phyloP scores from a whole-genome alignment of 2,797 vertebrate species.

The Bucorvus abyssinicus region DNA sequence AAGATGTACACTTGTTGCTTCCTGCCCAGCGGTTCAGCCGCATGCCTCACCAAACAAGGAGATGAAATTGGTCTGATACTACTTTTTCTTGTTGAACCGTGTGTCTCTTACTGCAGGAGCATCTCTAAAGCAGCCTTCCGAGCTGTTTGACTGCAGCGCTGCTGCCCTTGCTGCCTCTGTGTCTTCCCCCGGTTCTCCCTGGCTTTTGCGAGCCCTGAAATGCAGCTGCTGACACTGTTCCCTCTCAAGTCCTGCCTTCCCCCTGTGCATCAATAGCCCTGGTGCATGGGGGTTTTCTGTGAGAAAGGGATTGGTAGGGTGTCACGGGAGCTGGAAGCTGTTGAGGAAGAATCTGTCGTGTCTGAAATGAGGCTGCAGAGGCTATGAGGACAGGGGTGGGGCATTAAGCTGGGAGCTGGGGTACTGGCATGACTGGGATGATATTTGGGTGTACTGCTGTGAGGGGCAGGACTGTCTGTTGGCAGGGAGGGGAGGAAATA shows the following conservation, averaged over 20 bases:
- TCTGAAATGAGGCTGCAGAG: neutral
- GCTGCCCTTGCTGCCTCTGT: neutral
- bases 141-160: neutral
- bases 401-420: neutral
- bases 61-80: neutral
- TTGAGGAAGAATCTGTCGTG: neutral
- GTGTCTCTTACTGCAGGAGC: neutral
- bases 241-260: neutral
- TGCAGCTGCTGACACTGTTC: neutral
- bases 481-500: neutral
- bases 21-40: neutral
- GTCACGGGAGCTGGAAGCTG: neutral
- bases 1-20: neutral
- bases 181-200: neutral
- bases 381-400: neutral
- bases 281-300: neutral
- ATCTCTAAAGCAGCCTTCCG: neutral
- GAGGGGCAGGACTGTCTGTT: neutral
- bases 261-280: neutral
- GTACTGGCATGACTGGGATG: neutral
- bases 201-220: neutral
- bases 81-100: neutral
- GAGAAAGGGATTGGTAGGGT: neutral
- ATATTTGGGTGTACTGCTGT: neutral
- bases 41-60: neutral